phyloP scores from a whole-genome alignment of 1,140 invertebrate genomes.

The Stegodyphus mimosarum region DNA sequence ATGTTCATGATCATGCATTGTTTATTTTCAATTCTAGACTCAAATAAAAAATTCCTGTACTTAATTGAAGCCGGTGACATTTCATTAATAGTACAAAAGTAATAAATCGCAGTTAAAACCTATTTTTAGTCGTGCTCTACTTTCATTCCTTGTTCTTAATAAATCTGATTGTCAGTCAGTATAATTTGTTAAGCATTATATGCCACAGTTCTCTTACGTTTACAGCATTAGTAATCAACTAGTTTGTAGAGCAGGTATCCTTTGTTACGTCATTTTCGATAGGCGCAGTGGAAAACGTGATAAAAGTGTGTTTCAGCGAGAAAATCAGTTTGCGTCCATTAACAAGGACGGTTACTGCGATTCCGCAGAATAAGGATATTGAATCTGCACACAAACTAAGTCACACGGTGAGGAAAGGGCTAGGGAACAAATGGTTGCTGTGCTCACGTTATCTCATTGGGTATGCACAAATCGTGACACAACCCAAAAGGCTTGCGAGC shows the following conservation, averaged over 20 bases:
- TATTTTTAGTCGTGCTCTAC: too few relatives aligned
- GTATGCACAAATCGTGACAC: conserved; percentile 24
- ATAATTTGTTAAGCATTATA: too few relatives aligned
- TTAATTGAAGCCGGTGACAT: too few relatives aligned
- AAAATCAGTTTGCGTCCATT: conserved; percentile 28
- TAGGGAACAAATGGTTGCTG: conserved; percentile 9
- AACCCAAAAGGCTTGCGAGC: not conserved
- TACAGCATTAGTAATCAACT: not conserved
- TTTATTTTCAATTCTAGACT: too few relatives aligned
- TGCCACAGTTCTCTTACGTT: not conserved
- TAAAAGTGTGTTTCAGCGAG: not conserved
- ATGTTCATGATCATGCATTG: too few relatives aligned
- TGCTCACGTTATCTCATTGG: conserved; percentile 13
- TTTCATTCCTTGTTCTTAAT: too few relatives aligned
- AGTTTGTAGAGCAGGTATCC: not conserved
- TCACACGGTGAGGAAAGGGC: conserved; percentile 4
- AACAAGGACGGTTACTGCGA: conserved; percentile 15
- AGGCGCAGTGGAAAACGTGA: conserved; percentile 24
- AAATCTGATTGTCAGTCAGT: too few relatives aligned
- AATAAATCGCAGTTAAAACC: too few relatives aligned
- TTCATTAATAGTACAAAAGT: too few relatives aligned
- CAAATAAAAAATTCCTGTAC: too few relatives aligned
- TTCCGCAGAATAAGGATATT: conserved; percentile 21
- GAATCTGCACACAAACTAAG: conserved; percentile 34
- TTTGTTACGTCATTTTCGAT: not conserved